Conservation (phyloP, 2,113 vertebrate genomes). For the Elanus axillaris region DNA sequence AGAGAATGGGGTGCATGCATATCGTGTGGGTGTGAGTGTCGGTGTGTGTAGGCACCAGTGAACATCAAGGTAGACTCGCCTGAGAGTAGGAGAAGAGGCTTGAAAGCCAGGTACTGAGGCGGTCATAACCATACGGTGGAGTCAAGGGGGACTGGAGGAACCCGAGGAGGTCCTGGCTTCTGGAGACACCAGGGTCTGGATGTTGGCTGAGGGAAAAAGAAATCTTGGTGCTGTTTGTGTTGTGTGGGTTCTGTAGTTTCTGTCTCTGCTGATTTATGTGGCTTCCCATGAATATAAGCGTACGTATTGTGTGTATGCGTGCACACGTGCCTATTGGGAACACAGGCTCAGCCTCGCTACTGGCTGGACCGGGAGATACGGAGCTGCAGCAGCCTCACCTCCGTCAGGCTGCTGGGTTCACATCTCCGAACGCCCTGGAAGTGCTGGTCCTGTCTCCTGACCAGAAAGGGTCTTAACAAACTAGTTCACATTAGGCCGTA, state of each 20-base stretch:
- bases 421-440: neutral
- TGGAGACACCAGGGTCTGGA: neutral
- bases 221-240: neutral
- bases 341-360: neutral
- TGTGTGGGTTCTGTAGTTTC: neutral
- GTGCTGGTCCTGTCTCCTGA: neutral
- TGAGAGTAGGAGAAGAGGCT: neutral
- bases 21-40: neutral
- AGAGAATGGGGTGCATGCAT: rapidly evolving
- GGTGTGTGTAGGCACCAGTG: neutral
- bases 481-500: neutral
- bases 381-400: neutral
- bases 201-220: neutral
- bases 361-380: neutral
- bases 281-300: neutral
- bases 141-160: neutral
- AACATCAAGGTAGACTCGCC: neutral
- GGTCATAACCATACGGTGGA: neutral
- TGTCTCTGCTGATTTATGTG: neutral
- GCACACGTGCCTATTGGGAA: neutral
- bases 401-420: neutral
- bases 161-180: neutral
- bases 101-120: neutral
- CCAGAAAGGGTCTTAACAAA: neutral
- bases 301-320: rapidly evolving